Evolutionary conservation across 2,113 vertebrate genomes (phyloP).

Genomic region (Coptodon bakossiorum): DNA sequence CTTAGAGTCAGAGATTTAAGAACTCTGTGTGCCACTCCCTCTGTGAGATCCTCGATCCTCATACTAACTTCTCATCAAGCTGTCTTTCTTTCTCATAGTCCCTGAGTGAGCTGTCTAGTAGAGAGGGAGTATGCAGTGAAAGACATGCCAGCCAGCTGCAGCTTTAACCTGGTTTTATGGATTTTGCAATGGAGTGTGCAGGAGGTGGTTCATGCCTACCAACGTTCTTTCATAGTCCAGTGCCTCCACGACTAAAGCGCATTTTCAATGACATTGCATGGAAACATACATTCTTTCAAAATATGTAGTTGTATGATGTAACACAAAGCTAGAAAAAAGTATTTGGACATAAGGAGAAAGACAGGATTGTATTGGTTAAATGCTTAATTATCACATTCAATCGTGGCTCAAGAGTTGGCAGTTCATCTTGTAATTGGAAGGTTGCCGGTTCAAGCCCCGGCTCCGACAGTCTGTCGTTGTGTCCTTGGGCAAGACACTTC

Average conservation of each 20-base stretch:
- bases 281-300: not conserved
- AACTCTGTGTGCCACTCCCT: conserved; percentile 24
- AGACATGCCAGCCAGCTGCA: conserved; percentile 77
- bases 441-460: fast-evolving
- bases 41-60: conserved; percentile 26
- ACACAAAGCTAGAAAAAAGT: too few species aligned
- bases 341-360: not conserved
- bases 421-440: fast-evolving
- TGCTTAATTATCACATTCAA: fast-evolving
- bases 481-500: not conserved
- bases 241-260: not conserved
- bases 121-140: conserved; percentile 61
- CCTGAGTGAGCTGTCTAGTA: conserved; percentile 69
- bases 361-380: not conserved
- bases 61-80: conserved; percentile 24
- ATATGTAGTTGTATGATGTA: not conserved
- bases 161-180: not conserved
- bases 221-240: not conserved
- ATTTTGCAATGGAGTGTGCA: not conserved
- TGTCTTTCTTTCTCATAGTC: conserved; percentile 61
- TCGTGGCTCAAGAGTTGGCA: not conserved
- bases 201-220: not conserved
- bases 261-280: not conserved
- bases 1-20: conserved; percentile 72
- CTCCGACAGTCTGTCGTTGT: fast-evolving